Conservation (phyloP, 2,113 vertebrate species). For the Galeopterus variegatus region DNA sequence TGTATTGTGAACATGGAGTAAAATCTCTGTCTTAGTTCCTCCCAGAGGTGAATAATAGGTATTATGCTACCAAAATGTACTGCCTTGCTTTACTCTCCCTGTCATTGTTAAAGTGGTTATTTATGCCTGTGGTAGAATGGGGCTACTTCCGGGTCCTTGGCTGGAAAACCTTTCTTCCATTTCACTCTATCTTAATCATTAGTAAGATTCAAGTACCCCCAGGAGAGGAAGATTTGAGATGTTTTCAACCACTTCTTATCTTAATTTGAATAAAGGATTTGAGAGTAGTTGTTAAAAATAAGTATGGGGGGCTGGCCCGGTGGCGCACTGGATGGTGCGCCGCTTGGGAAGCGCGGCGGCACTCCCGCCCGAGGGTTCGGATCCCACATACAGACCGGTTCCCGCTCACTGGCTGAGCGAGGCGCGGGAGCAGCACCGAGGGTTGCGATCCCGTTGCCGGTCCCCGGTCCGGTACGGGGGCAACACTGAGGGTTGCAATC, state of each 20-base stretch:
- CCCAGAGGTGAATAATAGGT: background rate
- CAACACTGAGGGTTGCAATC: no score
- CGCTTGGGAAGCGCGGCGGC: no score
- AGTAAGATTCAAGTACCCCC: background rate
- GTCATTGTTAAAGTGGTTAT: conserved; percentile 7
- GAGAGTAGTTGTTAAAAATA: background rate
- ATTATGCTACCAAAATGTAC: background rate
- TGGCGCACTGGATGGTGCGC: no score
- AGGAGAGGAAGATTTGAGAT: background rate
- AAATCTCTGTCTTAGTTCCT: background rate
- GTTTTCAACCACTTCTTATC: background rate
- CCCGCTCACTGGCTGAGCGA: background rate
- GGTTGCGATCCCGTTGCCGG: no score
- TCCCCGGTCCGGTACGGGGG: no score
- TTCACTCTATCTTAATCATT: background rate
- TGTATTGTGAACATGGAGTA: background rate
- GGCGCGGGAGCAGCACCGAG: no score
- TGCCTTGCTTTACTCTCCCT: background rate
- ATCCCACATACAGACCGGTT: no score
- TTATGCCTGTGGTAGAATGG: background rate
- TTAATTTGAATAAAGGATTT: background rate
- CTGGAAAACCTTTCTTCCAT: background rate
- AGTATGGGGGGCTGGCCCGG: background rate
- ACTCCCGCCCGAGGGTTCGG: no score
- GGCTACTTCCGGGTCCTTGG: background rate